Conservation (phyloP, 2,797 vertebrate genomes). For the Rhadinocentrus ornatus region DNA sequence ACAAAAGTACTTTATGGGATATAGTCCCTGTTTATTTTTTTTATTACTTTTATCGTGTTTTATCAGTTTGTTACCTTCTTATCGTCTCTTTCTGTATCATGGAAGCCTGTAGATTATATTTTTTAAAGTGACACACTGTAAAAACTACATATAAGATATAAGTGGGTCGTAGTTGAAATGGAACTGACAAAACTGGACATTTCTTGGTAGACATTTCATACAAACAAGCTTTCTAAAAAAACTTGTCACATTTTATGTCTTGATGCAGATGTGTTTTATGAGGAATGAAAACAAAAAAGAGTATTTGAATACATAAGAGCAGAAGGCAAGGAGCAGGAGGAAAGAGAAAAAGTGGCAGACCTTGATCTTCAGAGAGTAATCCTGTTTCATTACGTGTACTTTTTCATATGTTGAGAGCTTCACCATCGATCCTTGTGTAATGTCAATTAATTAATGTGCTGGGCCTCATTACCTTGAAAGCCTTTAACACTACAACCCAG, state of each 20-base stretch:
- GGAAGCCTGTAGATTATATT: too few species aligned
- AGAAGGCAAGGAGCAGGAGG: slow-evolving; percentile 22
- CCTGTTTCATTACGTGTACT: slow-evolving; percentile 79
- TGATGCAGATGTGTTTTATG: slow-evolving; percentile 3
- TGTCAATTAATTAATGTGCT: slow-evolving; percentile 79
- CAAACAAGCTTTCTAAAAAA: slow-evolving; percentile 11
- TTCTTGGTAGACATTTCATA: not conserved
- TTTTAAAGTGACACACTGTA: not conserved
- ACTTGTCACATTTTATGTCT: slow-evolving; percentile 9
- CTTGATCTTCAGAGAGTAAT: slow-evolving; percentile 82
- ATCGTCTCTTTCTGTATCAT: too few species aligned
- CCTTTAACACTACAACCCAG: slow-evolving; percentile 34
- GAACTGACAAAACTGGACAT: not conserved
- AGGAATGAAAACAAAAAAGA: slow-evolving; percentile 17
- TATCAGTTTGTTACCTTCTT: too few species aligned
- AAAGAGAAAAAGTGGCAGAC: slow-evolving; percentile 52
- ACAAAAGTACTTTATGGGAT: not conserved
- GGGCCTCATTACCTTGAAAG: slow-evolving; percentile 65
- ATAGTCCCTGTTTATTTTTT: not conserved
- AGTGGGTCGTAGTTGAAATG: not conserved
- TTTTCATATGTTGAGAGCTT: slow-evolving; percentile 73
- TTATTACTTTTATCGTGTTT: not conserved
- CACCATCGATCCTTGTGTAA: slow-evolving; percentile 78
- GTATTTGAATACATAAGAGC: slow-evolving; percentile 41
- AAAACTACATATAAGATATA: not conserved